Evolutionary conservation across 2,888 invertebrate genomes (phyloP), one percentile per base, ranked within the genome.

Genomic region (Thumatha senex): DNA sequence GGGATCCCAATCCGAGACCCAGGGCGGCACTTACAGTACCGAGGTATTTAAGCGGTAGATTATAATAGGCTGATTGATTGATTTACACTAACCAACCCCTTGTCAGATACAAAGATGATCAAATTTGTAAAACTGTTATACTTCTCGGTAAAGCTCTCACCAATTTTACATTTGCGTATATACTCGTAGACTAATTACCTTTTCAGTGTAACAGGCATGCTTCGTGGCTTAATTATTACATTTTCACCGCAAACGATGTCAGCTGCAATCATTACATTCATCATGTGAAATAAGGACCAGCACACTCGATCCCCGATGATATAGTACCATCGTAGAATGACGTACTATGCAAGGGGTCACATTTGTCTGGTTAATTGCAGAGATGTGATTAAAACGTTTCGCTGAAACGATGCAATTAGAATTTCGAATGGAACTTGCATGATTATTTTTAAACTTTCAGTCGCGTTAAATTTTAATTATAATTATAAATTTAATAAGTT

Each of bases 261-360:
- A 72, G 67, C 71, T 75, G 73, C 75, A 75, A 72, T 78, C 68
- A 73, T 71, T 76, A 63, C 69, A 73, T 73, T 63, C 74, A 67
- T 74, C 69, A 70, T 69, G 63, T 60, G 61, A 59, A 54, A 45
- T 46, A 46, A 47, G 39, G 48, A 56, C 74, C 63, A 60, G 39
- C 41, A 36, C 39, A 13, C 46, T 42, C 44, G 75, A 59, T 34
- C 71, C 57, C 48, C 35, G 53, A 39, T 48, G 3, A 38, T 46
- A 51, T 51, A 45, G 13, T 13, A 29, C 7, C 30, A n/a, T 30
- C 34, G 13, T 44, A 33, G 31, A n/a, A 4, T 15, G 41, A 39
- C 14, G 33, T 54, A 39, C 14, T 46, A 41, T 12, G 44, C 38
- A 40, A 35, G 12, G 24, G 58, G 7, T 55, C 66, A 9, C 14